phyloP scores from a whole-genome alignment of 2,888 invertebrate genomes.

The Phyllotreta striolata region DNA sequence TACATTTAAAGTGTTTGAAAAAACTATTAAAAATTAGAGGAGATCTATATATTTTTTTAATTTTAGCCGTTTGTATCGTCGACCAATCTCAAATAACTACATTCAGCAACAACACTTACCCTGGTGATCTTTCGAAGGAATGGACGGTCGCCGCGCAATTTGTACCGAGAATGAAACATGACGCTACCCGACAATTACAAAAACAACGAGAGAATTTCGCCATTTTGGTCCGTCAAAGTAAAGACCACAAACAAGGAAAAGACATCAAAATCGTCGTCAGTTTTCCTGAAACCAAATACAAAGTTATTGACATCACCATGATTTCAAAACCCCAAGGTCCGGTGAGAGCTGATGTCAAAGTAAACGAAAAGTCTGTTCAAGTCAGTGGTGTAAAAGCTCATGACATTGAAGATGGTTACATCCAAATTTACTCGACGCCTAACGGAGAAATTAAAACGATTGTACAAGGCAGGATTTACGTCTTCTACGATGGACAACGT shows the following conservation, averaged over 20 bases:
- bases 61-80: constrained; percentile 69
- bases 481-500: constrained; percentile 69
- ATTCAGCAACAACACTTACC: constrained; percentile 71
- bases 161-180: constrained; percentile 52
- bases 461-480: constrained; percentile 63
- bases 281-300: constrained; percentile 52
- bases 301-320: constrained; percentile 58
- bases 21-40: neutral
- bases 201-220: constrained; percentile 55
- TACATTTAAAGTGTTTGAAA: neutral
- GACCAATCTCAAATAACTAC: constrained; percentile 68
- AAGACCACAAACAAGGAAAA: constrained; percentile 56
- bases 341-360: constrained; percentile 57
- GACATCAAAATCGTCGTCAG: constrained; percentile 63
- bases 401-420: constrained; percentile 57
- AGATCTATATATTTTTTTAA: constrained; percentile 16
- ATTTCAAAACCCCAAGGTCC: constrained; percentile 43
- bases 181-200: constrained; percentile 52
- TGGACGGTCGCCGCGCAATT: constrained; percentile 72
- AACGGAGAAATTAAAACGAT: constrained; percentile 67
- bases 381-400: constrained; percentile 50
- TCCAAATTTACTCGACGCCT: constrained; percentile 61
- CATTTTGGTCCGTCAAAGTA: constrained; percentile 59
- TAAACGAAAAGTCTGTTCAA: constrained; percentile 60
- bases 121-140: constrained; percentile 61